phyloP scores from a whole-genome alignment of 2,113 vertebrate genomes.

The Daubentonia madagascariensis region DNA sequence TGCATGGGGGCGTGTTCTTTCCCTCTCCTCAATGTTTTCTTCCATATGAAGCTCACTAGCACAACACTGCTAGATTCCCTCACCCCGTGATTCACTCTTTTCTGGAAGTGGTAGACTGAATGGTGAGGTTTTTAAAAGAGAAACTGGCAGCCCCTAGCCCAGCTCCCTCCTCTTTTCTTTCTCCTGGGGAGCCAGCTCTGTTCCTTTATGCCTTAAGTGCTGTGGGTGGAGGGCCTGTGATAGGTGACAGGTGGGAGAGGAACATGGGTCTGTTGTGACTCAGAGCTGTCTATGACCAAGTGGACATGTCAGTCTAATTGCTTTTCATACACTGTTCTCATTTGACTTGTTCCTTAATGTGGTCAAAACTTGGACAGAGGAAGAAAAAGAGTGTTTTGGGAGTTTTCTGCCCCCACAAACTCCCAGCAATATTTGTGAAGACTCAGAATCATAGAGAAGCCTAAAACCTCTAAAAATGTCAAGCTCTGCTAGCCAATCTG shows the following conservation, averaged over 20 bases:
- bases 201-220: not conserved
- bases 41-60: not conserved
- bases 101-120: not conserved
- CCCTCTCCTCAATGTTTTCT: not conserved
- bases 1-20: not conserved
- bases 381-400: not conserved
- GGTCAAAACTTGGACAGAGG: not conserved
- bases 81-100: not conserved
- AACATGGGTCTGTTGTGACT: not conserved
- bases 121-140: not conserved
- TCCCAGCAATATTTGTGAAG: not conserved
- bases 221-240: not conserved
- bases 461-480: not conserved
- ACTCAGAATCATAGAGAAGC: not conserved
- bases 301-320: not conserved
- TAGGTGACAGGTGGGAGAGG: not conserved
- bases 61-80: not conserved
- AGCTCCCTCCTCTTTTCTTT: not conserved
- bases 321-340: not conserved
- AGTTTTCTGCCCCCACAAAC: not conserved
- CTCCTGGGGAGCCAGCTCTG: not conserved
- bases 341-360: not conserved
- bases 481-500: not conserved
- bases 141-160: not conserved
- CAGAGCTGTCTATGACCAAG: not conserved